Evolutionary conservation across 2,888 invertebrate genomes (phyloP), one percentile per base, ranked within the genome.

Genomic region (Caenorhabditis virilis): DNA sequence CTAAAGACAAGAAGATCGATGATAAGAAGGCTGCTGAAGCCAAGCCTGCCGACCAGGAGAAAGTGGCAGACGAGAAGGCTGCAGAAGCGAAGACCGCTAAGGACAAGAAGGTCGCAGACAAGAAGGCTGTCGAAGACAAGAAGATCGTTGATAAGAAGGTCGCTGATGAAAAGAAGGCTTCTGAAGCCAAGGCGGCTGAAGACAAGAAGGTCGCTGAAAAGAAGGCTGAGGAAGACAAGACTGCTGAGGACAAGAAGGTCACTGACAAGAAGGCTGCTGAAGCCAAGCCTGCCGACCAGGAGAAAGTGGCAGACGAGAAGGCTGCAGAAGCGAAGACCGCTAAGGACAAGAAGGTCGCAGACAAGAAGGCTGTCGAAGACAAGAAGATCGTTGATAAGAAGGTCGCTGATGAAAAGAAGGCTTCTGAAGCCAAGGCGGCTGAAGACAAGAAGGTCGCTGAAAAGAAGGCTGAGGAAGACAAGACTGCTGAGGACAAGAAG

Each of bases 81-180:
- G 30, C 41, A 15, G 39, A 50, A 13, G 47, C 36, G 6, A 50
- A 55, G 26, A 30, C 30, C 26, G 50, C 18, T 11, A 42, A 49
- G 15, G 36, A 22, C 11, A 23, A 49, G 23, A 49, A 46, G 16
- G 22, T 27, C 7, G 20, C 15, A 9, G 42, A 18, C n/a, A 20
- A 42, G n/a, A 7, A 43, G 16, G 56, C 36, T 15, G 50, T 33
- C 27, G 25, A 16, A 7, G 54, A 30, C 35, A 46, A 59, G 59
- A 39, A 42, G 42, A 27, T 46, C 16, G 27, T 33, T 2, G 52
- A 49, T 33, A 33, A 51, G 66, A 63, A 57, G 48, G 45, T 16
- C 27, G 27, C 36, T 2, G 58, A 23, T 13, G 51, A 64, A 43
- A 22, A 18, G 41, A 22, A 18, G 11, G 30, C 16, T 9, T 16